A percentile compares a stretch with the other conserved stretches of the same genome.
Evolutionary conservation across 2,888 invertebrate genomes (phyloP).

Genomic region (Brenthis hecate): DNA sequence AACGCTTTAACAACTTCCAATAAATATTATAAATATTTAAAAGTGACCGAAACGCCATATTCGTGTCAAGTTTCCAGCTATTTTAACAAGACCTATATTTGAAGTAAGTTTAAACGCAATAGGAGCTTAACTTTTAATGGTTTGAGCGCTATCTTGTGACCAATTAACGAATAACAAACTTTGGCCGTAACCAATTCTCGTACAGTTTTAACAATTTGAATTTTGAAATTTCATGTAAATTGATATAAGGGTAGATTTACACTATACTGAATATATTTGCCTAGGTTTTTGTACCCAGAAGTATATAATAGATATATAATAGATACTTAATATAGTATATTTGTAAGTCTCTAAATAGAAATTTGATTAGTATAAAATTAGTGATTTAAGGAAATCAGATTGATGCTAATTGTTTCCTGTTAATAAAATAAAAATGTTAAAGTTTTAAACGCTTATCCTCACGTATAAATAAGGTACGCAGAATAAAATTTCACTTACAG

Average conservation of each 20-base stretch:
- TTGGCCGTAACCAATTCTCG: slow-evolving; percentile 75
- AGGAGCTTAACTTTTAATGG: slow-evolving; percentile 49
- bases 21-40: slow-evolving; percentile 72
- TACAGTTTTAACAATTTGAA: slow-evolving; percentile 80
- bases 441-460: too few relatives aligned
- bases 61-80: slow-evolving; percentile 43
- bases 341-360: too few relatives aligned
- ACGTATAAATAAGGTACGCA: too few relatives aligned
- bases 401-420: too few relatives aligned
- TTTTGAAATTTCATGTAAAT: slow-evolving; percentile 70
- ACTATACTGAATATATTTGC: slow-evolving; percentile 36
- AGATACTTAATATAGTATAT: too few relatives aligned
- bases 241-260: slow-evolving; percentile 44
- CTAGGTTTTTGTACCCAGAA: too few relatives aligned
- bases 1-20: slow-evolving; percentile 68
- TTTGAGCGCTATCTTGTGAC: slow-evolving; percentile 58
- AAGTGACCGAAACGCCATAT: slow-evolving; percentile 60
- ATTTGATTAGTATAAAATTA: too few relatives aligned
- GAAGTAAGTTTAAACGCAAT: background rate
- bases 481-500: too few relatives aligned
- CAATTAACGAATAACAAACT: slow-evolving; percentile 78
- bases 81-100: slow-evolving; percentile 34
- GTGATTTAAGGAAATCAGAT: too few relatives aligned
- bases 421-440: too few relatives aligned
- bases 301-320: too few relatives aligned